A percentile compares a stretch with the other conserved stretches of the same genome.
phyloP scores from a whole-genome alignment of 2,888 invertebrate genomes.

The Beris morrisii region DNA sequence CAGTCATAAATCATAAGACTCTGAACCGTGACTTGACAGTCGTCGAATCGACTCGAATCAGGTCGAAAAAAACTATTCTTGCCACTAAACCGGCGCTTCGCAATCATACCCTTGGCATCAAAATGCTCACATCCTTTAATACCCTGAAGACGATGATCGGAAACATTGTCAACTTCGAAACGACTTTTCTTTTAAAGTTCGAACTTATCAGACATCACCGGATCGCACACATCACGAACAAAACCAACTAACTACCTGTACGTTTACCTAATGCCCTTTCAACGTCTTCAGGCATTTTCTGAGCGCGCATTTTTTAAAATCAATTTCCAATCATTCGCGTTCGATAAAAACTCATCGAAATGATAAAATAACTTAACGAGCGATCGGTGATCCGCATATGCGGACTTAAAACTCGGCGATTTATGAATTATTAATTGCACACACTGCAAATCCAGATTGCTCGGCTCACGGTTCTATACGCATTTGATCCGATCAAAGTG shows the following conservation, averaged over 20 bases:
- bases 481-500: background rate
- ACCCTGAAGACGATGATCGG: slow-evolving; percentile 2
- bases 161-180: too few species aligned
- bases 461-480: background rate
- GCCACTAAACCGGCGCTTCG: slow-evolving; percentile 29
- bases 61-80: slow-evolving; percentile 15
- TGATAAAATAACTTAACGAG: slow-evolving; percentile 28
- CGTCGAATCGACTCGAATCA: background rate
- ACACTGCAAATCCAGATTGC: slow-evolving; percentile 5
- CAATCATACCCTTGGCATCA: slow-evolving; percentile 31
- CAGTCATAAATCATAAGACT: slow-evolving; percentile 54
- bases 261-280: too few species aligned
- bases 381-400: background rate
- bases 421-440: slow-evolving; percentile 33
- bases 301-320: background rate
- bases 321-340: slow-evolving; percentile 14
- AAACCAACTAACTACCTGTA: too few species aligned
- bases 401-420: slow-evolving; percentile 8
- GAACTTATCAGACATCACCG: too few species aligned
- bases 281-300: background rate
- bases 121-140: slow-evolving; percentile 32
- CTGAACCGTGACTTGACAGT: slow-evolving; percentile 40
- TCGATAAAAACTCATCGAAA: slow-evolving; percentile 21
- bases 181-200: too few species aligned
- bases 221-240: too few species aligned